Evolutionary conservation across 2,797 vertebrate genomes (phyloP).

Genomic region (Melanotaenia parkinsoni): DNA sequence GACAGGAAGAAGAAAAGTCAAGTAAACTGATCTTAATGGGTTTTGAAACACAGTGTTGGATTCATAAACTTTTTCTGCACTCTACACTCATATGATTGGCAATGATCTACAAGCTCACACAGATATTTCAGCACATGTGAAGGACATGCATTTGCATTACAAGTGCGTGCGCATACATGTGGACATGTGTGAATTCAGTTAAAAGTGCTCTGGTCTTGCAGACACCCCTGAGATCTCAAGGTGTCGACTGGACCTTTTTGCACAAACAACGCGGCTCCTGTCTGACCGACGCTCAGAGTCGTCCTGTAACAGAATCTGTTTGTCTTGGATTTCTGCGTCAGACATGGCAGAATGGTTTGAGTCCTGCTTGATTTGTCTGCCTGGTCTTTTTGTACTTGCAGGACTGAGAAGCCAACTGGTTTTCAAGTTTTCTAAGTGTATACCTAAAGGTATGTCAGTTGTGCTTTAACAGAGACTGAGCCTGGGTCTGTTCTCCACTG

Average conservation of each 20-base stretch:
- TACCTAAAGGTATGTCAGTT: conserved; percentile 33
- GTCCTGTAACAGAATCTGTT: conserved; percentile 55
- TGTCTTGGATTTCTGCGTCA: conserved; percentile 36
- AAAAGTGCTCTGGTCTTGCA: conserved; percentile 34
- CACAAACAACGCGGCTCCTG: conserved; percentile 40
- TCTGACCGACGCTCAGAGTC: conserved; percentile 34
- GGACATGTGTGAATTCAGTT: conserved; percentile 55
- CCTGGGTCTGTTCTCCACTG: conserved; percentile 19
- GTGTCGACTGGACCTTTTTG: conserved; percentile 62
- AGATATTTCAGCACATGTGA: not conserved
- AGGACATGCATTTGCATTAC: conserved; percentile 1
- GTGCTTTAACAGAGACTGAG: conserved; percentile 16
- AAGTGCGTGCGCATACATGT: not conserved
- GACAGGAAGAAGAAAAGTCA: not conserved
- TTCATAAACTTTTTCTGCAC: not conserved
- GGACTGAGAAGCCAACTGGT: conserved; percentile 11
- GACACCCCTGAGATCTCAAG: conserved; percentile 54
- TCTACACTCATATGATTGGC: not conserved
- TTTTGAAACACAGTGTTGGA: not conserved
- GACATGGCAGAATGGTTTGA: conserved; percentile 31
- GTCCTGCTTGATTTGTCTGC: conserved; percentile 40
- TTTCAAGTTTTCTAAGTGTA: conserved; percentile 20
- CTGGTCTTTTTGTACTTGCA: conserved; percentile 14
- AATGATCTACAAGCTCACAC: too few relatives aligned
- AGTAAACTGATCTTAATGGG: not conserved